phyloP scores from a whole-genome alignment of 2,113 vertebrate species.

The Arizona elegans region DNA sequence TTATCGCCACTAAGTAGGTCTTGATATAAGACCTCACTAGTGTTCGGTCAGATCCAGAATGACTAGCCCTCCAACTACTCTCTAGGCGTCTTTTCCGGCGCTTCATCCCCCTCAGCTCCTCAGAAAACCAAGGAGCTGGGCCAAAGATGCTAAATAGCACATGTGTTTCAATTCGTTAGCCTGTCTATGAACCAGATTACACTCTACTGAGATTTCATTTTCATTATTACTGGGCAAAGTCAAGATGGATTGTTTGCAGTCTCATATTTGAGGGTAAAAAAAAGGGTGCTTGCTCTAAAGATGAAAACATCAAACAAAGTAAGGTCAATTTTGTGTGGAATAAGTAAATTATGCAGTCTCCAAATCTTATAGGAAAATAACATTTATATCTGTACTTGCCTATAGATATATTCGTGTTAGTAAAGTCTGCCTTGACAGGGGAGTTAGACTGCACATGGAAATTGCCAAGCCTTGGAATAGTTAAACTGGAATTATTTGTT shows the following conservation, averaged over 20 bases:
- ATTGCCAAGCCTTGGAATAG: constrained; percentile 38
- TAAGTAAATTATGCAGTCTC: constrained; percentile 24
- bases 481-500: constrained; percentile 56
- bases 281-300: constrained; percentile 3
- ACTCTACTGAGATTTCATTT: not conserved
- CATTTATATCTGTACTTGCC: constrained; percentile 9
- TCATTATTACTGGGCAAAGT: not conserved
- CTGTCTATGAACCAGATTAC: not conserved
- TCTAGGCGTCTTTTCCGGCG: too few relatives aligned
- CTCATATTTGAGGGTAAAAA: constrained; percentile 13
- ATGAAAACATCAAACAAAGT: not conserved
- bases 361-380: constrained; percentile 18
- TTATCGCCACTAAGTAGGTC: too few relatives aligned
- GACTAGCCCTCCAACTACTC: too few relatives aligned
- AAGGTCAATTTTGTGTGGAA: constrained; percentile 19
- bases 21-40: too few relatives aligned
- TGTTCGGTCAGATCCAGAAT: too few relatives aligned
- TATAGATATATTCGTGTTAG: constrained; percentile 41
- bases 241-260: not conserved
- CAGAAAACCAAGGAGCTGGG: too few relatives aligned
- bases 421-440: constrained; percentile 49
- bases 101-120: too few relatives aligned
- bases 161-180: not conserved
- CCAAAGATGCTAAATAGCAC: not conserved
- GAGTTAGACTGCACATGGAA: constrained; percentile 56